These are phyloP conservation scores for Epinephelus fuscoguttatus DNA, from an alignment of 2,113 vertebrate genomes.

Conservation along the genomic window DNA sequence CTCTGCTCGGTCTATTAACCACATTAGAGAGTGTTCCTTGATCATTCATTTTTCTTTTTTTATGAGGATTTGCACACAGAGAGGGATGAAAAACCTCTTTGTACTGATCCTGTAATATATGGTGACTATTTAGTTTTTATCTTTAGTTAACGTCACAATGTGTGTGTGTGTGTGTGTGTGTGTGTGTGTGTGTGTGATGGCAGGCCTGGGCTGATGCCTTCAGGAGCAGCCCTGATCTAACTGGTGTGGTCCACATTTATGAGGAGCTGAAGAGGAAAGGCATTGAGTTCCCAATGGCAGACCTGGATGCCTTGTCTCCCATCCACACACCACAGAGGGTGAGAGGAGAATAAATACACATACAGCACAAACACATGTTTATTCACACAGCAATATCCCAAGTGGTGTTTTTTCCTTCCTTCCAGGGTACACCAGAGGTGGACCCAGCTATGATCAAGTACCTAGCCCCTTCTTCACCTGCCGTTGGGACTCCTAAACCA, in stretches of 20 bases:
- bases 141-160: neutral
- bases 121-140: neutral
- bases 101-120: neutral
- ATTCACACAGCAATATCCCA: neutral
- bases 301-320: conserved; percentile 95
- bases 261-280: conserved; percentile 99
- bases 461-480: conserved; percentile 78
- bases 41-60: neutral
- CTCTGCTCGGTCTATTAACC: neutral
- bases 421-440: conserved; percentile 93
- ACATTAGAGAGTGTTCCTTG: neutral
- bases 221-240: conserved; percentile 97
- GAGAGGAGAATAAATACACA: conserved; percentile 57
- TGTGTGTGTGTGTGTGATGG: neutral
- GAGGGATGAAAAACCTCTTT: neutral
- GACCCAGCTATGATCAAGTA: conserved; percentile 93
- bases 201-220: conserved; percentile 99
- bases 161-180: conserved; percentile 13
- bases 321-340: conserved; percentile 99
- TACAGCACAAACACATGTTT: neutral
- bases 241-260: conserved; percentile 98
- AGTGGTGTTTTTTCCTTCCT: neutral
- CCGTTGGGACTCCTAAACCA: conserved; percentile 49
- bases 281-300: conserved; percentile 96
- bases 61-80: neutral